phyloP scores from a whole-genome alignment of 1,140 invertebrate genomes.

The Panonychus citri region DNA sequence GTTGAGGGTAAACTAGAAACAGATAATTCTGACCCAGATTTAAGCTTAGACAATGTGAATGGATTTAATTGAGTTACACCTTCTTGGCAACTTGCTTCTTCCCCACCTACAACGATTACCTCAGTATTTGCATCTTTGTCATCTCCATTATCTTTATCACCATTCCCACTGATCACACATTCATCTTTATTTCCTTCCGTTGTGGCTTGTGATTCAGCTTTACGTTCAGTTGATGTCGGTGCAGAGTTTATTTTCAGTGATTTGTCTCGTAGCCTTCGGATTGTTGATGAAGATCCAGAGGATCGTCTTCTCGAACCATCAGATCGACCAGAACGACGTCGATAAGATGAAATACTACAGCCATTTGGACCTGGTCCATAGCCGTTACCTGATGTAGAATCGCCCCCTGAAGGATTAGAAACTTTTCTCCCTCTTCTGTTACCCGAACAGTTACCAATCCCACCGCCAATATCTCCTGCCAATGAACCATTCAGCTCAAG shows the following conservation, averaged over 20 bases:
- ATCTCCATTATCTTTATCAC: neutral
- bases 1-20: slow-evolving; percentile 11
- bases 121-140: neutral
- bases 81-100: neutral
- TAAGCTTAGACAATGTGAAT: neutral
- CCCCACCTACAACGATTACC: neutral
- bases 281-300: neutral
- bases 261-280: neutral
- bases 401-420: neutral
- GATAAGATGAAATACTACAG: too few relatives aligned
- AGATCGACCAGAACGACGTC: neutral
- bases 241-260: neutral
- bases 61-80: neutral
- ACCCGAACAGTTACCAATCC: neutral
- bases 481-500: neutral
- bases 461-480: neutral
- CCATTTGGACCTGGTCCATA: too few relatives aligned
- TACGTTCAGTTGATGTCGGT: neutral
- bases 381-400: too few relatives aligned
- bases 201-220: neutral
- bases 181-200: neutral
- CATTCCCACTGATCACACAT: neutral
- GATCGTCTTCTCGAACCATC: neutral
- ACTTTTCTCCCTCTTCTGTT: neutral
- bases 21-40: slow-evolving; percentile 4